Evolutionary conservation across 2,797 vertebrate species (phyloP), one percentile per base, ranked within the genome.

Genomic region (Anguilla marmorata): DNA sequence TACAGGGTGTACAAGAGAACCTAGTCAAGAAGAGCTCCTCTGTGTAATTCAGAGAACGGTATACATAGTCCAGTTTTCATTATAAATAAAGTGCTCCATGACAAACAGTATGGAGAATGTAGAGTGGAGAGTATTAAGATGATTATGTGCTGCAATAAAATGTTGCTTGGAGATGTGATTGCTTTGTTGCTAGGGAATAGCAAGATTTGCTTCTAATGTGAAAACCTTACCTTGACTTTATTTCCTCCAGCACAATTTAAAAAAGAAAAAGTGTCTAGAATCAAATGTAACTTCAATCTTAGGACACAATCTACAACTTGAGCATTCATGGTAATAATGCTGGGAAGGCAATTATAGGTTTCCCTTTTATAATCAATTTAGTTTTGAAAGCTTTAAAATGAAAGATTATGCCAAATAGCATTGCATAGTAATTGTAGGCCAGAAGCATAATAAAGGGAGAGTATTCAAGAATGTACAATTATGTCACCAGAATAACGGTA

Each of bases 141-240:
- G 74, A 79, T 79, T 37, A 45, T 21, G 33, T 30, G 33, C 74
- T 45, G 74, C 33, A 45, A 45, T 79, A 79, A 41, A 79, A 30
- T 41, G 12, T 19, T 79, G 74, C 74, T 41, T 45, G 37, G 74
- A 79, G 74, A 79, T 41, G 37, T 79, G 74, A 79, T 45, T 79
- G 74, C 74, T 37, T 37, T 79, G 74, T 79, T 79, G 74, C 74
- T 79, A 79, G 37, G 74, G 37, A 79, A 79, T 41, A 33, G 30
- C 14, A 14, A 79, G 74, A 19, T 21, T 79, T 41, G 74, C 33
- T 79, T 41, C 37, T 27, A 24, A 41, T 45, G 37, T 41, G 74
- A 79, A 41, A 79, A 41, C 74, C 6, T 79, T 6, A 41, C 74
- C 6, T 79, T 21, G 37, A 4, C 3, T 33, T 33, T 16, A 37